Percentiles rank a stretch among this genome's conserved stretches.
These are phyloP conservation scores for Epizoanthus ramosus DNA, from an alignment of 92 coral and sea anemone species.

Conservation along the genomic window DNA sequence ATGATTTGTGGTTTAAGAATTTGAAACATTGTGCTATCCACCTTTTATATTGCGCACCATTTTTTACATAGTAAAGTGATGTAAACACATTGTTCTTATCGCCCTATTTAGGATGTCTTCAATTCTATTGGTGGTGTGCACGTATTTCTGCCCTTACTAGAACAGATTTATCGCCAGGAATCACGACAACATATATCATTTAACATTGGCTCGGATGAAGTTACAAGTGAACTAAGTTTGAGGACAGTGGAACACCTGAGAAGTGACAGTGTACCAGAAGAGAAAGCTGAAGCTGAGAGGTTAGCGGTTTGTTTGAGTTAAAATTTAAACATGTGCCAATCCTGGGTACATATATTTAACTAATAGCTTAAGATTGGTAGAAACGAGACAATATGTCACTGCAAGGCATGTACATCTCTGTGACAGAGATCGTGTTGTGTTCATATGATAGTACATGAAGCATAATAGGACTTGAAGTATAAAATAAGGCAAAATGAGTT, in stretches of 20 bases:
- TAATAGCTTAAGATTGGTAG: too few relatives aligned
- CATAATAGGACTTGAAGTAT: too few relatives aligned
- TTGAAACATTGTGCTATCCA: neutral
- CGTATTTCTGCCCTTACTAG: conserved; percentile 89
- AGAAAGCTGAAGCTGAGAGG: conserved; percentile 4
- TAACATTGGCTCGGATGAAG: conserved; percentile 10
- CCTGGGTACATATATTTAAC: too few relatives aligned
- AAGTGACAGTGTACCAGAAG: conserved; percentile 7
- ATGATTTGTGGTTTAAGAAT: neutral
- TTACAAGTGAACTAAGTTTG: neutral
- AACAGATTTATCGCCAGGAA: conserved; percentile 67
- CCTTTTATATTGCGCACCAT: neutral
- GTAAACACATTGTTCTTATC: neutral
- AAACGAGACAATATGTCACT: too few relatives aligned
- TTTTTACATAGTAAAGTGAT: too few relatives aligned
- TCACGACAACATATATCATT: neutral
- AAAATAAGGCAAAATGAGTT: too few relatives aligned
- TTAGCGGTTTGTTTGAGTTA: too few relatives aligned
- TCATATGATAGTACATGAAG: too few relatives aligned
- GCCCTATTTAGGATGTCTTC: conserved; percentile 78
- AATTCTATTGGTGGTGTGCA: conserved; percentile 92
- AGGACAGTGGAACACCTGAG: neutral
- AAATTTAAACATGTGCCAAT: too few relatives aligned
- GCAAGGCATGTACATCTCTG: too few relatives aligned
- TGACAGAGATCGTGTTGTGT: too few relatives aligned